These are phyloP conservation scores for Sabellastarte sp. DNA, from an alignment of 2,888 invertebrate species.

Conservation along the genomic window DNA sequence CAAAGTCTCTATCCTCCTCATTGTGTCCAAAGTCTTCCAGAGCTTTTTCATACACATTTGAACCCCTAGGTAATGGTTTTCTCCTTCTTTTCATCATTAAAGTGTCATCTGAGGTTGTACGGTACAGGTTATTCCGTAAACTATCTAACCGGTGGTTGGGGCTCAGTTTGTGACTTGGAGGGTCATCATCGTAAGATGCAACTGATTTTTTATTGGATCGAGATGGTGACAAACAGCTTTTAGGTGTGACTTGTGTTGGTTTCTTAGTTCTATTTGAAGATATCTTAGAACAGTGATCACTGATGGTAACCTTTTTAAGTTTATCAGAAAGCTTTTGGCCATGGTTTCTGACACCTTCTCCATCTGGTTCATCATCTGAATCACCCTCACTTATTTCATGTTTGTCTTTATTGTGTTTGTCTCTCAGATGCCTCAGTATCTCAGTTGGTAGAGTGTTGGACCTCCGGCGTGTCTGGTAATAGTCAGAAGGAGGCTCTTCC, in stretches of 20 bases:
- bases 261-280: neutral
- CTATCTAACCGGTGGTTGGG: neutral
- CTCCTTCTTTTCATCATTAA: neutral
- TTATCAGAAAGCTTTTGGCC: too few species aligned
- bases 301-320: too few species aligned
- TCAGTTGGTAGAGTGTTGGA: neutral
- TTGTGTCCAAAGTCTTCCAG: neutral
- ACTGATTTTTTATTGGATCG: too few species aligned
- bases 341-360: neutral
- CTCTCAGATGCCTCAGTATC: neutral
- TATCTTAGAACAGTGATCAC: too few species aligned
- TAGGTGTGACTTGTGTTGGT: neutral
- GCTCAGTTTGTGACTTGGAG: neutral
- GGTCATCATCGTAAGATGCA: too few species aligned
- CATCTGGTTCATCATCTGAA: neutral
- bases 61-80: neutral
- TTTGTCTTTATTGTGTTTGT: neutral
- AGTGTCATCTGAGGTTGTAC: neutral
- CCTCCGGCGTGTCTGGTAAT: neutral
- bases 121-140: neutral
- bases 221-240: too few species aligned
- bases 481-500: neutral
- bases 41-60: neutral
- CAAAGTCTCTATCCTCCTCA: neutral
- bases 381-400: neutral